Evolutionary conservation across 1,140 invertebrate genomes (phyloP), one percentile per base, ranked within the genome.

Genomic region (Carposina sasakii): DNA sequence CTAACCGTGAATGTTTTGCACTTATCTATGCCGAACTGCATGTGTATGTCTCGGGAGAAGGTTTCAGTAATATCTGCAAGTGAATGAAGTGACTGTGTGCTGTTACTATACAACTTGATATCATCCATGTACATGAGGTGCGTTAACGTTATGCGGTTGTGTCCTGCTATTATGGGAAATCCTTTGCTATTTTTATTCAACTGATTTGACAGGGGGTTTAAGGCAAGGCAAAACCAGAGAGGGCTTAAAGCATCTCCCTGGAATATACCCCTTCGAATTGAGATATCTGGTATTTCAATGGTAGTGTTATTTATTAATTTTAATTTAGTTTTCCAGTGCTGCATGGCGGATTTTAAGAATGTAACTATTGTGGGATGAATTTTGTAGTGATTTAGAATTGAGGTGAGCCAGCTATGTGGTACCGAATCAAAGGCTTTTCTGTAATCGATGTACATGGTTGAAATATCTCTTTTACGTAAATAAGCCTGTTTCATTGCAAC

Each of bases 71-170:
- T 39, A 19, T 39, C 36, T 39, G 36, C 36, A 8, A 39, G 19
- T 17, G 6, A 5, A 12, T 19, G 3, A 8, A 36, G 12, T 23
- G 39, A 41, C 24, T 41, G 9, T 13, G 20, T 22, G 3, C 6
- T 41, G 39, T 16, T 41, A 37, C 34, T 37, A n/a, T 37, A 37
- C 5, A 37, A n/a, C 20, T 37, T 37, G 10, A 45, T 33, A 16
- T 43, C 40, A 12, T 43, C 40, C 43, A 45, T 45, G 19, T 45
- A 45, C 30, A 45, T 33, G 13, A 45, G 28, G n/a, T 45, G 43
- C 20, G 43, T 31, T 19, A 45, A 30, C 15, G 9, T n/a, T n/a
- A n/a, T n/a, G n/a, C n/a, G 4, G 13, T 1, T 0, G 15, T 17
- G 15, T 30, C n/a, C n/a, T 26, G 24, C 30, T n/a, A n/a, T n/a